Conservation (phyloP, 2,888 invertebrate genomes). For the Isoperla grammatica region DNA sequence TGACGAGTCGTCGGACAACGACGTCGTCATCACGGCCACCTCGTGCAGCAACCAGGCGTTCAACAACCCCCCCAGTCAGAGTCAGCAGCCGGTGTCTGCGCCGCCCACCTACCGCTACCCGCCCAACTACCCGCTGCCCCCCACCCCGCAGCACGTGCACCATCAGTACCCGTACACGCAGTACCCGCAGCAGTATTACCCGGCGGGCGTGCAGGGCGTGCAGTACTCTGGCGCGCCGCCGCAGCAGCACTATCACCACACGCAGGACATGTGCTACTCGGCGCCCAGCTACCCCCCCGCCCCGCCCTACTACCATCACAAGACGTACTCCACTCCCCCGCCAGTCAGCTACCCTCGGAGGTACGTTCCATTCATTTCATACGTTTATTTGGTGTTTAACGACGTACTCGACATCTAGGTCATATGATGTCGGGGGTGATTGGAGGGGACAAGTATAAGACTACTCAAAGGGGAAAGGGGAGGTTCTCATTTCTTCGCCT, state of each 20-base stretch:
- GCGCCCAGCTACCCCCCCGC: constrained; percentile 34
- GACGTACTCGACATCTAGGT: no score
- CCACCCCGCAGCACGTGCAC: constrained; percentile 30
- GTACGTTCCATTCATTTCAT: constrained; percentile 1
- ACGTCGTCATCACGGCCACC: constrained; percentile 39
- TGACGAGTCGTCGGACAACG: constrained; percentile 44
- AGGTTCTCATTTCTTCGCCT: no score
- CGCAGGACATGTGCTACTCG: constrained; percentile 45
- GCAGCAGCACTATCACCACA: constrained; percentile 29
- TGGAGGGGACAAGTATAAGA: no score
- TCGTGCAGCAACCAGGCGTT: constrained; percentile 23
- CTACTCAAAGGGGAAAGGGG: no score
- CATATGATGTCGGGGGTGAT: no score
- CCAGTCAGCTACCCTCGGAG: constrained; percentile 22
- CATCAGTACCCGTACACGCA: constrained; percentile 17
- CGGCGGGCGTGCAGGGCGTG: constrained; percentile 27
- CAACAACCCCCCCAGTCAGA: constrained; percentile 41
- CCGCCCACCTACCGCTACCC: constrained; percentile 30
- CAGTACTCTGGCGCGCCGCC: constrained; percentile 23
- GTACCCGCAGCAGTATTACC: constrained; percentile 43
- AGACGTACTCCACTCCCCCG: constrained; percentile 28
- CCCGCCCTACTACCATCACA: constrained; percentile 28
- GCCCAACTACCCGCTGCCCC: constrained; percentile 43
- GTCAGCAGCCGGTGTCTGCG: constrained; percentile 19
- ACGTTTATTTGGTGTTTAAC: no score